Evolutionary conservation across 2,888 invertebrate species (phyloP).

Genomic region (Cephus spinipes): DNA sequence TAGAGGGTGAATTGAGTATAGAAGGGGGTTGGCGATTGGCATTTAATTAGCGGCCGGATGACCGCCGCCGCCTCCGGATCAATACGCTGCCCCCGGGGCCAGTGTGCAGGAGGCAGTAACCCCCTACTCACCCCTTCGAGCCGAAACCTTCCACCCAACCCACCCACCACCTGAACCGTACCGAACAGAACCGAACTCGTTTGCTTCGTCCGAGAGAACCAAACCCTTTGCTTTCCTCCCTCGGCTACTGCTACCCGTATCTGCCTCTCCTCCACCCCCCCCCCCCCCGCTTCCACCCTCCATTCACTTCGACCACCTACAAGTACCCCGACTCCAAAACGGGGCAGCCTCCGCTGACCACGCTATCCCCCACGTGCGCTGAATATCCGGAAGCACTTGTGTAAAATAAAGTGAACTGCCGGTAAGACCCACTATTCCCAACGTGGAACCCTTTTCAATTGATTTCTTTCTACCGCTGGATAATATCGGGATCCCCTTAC

Average conservation of each 20-base stretch:
- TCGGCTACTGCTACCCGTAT: background rate
- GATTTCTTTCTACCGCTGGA: background rate
- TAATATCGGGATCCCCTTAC: background rate
- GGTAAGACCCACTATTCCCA: conserved; percentile 32
- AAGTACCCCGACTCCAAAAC: conserved; percentile 18
- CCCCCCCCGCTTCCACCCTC: conserved; percentile 1
- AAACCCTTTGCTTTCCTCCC: conserved; percentile 43
- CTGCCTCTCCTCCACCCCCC: conserved; percentile 7
- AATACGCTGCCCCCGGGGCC: conserved; percentile 64
- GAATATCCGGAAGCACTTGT: conserved; percentile 61
- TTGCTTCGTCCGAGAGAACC: conserved; percentile 38
- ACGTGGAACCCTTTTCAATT: background rate
- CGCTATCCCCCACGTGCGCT: conserved; percentile 50
- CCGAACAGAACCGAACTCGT: conserved; percentile 45
- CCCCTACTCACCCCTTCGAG: conserved; percentile 38
- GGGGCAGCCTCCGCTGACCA: conserved; percentile 41
- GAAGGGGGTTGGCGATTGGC: conserved; percentile 64
- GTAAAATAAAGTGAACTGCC: conserved; percentile 57
- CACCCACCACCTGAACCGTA: conserved; percentile 29
- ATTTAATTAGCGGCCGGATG: conserved; percentile 67
- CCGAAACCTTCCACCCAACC: conserved; percentile 26
- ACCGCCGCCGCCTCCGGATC: conserved; percentile 66
- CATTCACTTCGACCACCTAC: conserved; percentile 10
- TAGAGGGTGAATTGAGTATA: conserved; percentile 56
- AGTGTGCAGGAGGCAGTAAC: conserved; percentile 63